Evolutionary conservation across 2,113 vertebrate genomes (phyloP).

Genomic region (Pycnonotus jocosus): DNA sequence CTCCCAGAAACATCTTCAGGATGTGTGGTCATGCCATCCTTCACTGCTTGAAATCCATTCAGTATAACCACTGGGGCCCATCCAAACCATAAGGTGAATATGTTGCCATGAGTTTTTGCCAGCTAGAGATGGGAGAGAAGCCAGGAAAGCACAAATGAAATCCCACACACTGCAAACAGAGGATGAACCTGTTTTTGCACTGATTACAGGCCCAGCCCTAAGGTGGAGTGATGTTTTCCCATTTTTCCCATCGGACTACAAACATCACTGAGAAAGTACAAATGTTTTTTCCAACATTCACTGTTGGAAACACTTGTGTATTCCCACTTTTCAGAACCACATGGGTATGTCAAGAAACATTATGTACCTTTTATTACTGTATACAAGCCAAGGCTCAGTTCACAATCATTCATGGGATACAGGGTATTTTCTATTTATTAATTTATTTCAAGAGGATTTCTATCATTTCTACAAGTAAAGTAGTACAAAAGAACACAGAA

Average conservation of each 20-base stretch:
- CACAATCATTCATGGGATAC: background rate
- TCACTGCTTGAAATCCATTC: slow-evolving; percentile 54
- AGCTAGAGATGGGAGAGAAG: slow-evolving; percentile 19
- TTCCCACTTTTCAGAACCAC: background rate
- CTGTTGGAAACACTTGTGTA: background rate
- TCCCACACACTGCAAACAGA: background rate
- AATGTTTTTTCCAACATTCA: background rate
- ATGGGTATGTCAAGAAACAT: background rate
- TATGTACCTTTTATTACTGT: background rate
- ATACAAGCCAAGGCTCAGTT: background rate
- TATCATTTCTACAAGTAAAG: background rate
- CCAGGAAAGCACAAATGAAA: background rate
- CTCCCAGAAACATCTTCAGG: slow-evolving; percentile 58
- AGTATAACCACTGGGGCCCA: slow-evolving; percentile 27
- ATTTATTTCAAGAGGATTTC: background rate
- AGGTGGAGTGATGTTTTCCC: background rate
- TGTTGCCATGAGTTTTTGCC: slow-evolving; percentile 36
- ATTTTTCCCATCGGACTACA: background rate
- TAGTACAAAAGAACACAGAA: background rate
- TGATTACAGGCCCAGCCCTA: background rate
- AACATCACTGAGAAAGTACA: background rate
- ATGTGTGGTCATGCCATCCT: slow-evolving; percentile 54
- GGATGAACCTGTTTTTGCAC: background rate
- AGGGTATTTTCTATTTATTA: background rate
- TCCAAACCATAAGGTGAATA: slow-evolving; percentile 65